phyloP scores from a whole-genome alignment of 2,888 invertebrate species.

The Lasioglossum morio region DNA sequence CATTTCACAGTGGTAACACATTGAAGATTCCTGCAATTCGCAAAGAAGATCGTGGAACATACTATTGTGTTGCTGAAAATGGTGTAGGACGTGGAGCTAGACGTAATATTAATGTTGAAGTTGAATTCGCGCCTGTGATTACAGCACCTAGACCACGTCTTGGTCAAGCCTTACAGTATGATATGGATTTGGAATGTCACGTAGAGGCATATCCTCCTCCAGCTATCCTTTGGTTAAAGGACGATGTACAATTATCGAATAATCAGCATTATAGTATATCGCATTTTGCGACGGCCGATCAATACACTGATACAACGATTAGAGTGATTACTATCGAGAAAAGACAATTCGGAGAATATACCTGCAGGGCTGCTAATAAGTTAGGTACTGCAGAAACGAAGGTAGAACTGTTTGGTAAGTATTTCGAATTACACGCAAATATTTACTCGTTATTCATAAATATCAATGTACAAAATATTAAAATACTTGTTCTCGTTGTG shows the following conservation, averaged over 20 bases:
- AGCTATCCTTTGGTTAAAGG: conserved; percentile 96
- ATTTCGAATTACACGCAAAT: not conserved
- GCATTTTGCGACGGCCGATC: conserved; percentile 96
- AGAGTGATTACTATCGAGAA: conserved; percentile 96
- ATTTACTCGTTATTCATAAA: not conserved
- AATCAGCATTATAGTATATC: conserved; percentile 97
- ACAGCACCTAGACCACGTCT: conserved; percentile 93
- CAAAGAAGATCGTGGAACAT: conserved; percentile 96
- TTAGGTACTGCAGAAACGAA: conserved; percentile 92
- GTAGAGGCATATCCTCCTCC: conserved; percentile 98
- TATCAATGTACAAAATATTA: conserved; percentile 6
- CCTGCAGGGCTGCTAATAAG: conserved; percentile 95
- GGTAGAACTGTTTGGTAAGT: conserved; percentile 93
- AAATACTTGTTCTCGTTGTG: not conserved
- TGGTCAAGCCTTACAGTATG: conserved; percentile 95
- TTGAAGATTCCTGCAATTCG: conserved; percentile 91
- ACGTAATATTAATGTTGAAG: conserved; percentile 95
- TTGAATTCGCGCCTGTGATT: conserved; percentile 95
- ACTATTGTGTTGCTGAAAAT: conserved; percentile 97
- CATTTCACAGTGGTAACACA: conserved; percentile 90
- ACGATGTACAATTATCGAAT: conserved; percentile 92
- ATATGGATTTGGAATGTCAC: conserved; percentile 97
- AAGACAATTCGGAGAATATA: conserved; percentile 93
- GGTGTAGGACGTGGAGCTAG: conserved; percentile 94
- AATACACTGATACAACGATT: conserved; percentile 95